Percentiles rank a stretch among this genome's conserved stretches.
Evolutionary conservation across 2,888 invertebrate genomes (phyloP).

Genomic region (Crioceris asparagi): DNA sequence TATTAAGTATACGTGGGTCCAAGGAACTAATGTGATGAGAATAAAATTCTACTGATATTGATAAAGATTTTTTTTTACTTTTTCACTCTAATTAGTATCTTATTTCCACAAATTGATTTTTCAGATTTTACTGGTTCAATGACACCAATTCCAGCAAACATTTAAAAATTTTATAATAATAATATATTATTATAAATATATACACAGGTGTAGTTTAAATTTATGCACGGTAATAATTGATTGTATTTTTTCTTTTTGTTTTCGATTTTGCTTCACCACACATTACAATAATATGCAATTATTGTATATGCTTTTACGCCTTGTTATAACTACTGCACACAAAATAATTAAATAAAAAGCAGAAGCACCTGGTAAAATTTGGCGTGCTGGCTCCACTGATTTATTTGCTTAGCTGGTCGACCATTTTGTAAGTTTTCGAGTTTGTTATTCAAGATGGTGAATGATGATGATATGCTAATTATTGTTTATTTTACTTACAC

Average conservation of each 20-base stretch:
- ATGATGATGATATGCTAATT: too few relatives aligned
- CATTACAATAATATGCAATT: slow-evolving; percentile 33
- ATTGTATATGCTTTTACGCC: slow-evolving; percentile 26
- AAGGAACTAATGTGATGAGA: slow-evolving; percentile 24
- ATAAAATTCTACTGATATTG: slow-evolving; percentile 10
- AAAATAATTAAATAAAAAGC: slow-evolving; percentile 20
- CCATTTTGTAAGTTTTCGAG: too few relatives aligned
- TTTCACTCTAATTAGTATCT: too few relatives aligned
- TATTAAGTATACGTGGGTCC: slow-evolving; percentile 30
- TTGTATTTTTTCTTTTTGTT: slow-evolving; percentile 25
- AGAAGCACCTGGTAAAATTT: slow-evolving; percentile 37
- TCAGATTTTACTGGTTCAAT: slow-evolving; percentile 40
- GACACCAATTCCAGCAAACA: slow-evolving; percentile 36
- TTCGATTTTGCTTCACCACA: slow-evolving; percentile 25
- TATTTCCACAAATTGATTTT: too few relatives aligned
- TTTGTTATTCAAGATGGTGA: too few relatives aligned
- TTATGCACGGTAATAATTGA: slow-evolving; percentile 26
- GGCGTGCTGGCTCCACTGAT: slow-evolving; percentile 37
- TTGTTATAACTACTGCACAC: too few relatives aligned
- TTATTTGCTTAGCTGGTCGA: slow-evolving; percentile 37
- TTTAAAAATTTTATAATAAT: slow-evolving; percentile 19
- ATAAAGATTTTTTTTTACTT: not conserved
- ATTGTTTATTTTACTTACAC: too few relatives aligned
- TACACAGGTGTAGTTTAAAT: slow-evolving; percentile 30
- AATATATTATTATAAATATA: not conserved